Base-by-base conservation (phyloP, 2,888 invertebrate species). In the Macrostomum cliftonense region DNA sequence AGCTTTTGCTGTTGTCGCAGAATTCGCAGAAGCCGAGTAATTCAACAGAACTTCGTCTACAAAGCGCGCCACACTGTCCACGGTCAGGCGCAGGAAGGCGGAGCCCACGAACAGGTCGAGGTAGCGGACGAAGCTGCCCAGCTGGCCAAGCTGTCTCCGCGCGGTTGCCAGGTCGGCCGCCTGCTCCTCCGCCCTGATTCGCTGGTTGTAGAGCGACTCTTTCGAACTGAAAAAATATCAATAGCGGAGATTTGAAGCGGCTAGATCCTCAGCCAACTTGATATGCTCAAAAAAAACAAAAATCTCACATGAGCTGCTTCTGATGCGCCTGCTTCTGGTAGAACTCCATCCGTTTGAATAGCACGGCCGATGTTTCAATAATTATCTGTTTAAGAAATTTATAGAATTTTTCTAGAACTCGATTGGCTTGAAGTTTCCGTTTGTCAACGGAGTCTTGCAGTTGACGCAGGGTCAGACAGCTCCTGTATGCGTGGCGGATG, bases 251-350 rank as follows among this genome's bases (percentile, higher is more conserved):
- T n/a, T n/a, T n/a, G n/a, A n/a, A n/a, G n/a, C n/a, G n/a, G n/a
- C n/a, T n/a, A n/a, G n/a, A n/a, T n/a, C 28, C 28, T 4, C 28
- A 28, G 5, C 4, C 28, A 28, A 7, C 28, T 9, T 28, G 28
- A 9, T 9, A 28, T 7, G 4, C 28, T 9, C 28, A 28, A 7
- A 4, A 28, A 28, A 28, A 28, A 28, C n/a, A n/a, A 28, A 28
- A 9, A 7, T 60, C 61, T 61, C 55, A 66, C 66, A 65, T 63
- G 37, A 62, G 56, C n/a, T 62, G 55, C 47, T 64, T 65, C 55
- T 65, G 63, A 46, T 58, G 57, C 42, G 63, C 60, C 50, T 66
- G 66, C 48, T 65, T 63, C 53, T 66, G 63, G 57, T 65, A 66
- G 53, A 62, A 61, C 20, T 52, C 52, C 21, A 67, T 55, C 48